A percentile compares a stretch with the other conserved stretches of the same genome.
Conservation (phyloP, 2,888 invertebrate species). For the Embidobia sp. region DNA sequence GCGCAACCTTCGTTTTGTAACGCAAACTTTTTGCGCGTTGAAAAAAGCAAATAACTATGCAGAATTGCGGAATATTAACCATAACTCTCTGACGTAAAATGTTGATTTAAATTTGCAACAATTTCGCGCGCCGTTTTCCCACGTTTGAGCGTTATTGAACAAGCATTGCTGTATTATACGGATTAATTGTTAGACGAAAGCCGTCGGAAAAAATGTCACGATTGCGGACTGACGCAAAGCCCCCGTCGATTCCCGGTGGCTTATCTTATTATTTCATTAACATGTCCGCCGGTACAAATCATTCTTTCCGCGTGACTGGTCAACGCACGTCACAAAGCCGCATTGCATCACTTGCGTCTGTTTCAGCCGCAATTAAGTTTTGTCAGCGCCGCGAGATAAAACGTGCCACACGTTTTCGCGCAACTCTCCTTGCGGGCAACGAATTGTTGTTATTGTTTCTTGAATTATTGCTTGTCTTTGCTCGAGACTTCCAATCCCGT, state of each 20-base stretch:
- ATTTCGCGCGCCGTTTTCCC: constrained; percentile 2
- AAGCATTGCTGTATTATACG: constrained; percentile 1
- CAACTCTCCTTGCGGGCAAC: background rate
- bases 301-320: constrained; percentile 56
- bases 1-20: too few species aligned
- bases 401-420: constrained; percentile 8
- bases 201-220: constrained; percentile 28
- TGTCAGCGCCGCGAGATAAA: constrained; percentile 28
- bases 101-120: background rate
- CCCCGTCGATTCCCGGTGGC: constrained; percentile 3
- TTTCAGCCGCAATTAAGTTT: constrained; percentile 11
- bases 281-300: constrained; percentile 42
- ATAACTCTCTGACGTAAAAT: background rate
- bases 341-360: constrained; percentile 50
- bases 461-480: background rate
- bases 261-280: constrained; percentile 48
- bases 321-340: constrained; percentile 54
- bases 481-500: too few species aligned
- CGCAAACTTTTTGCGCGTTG: too few species aligned
- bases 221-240: constrained; percentile 24
- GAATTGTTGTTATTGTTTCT: background rate
- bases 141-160: constrained; percentile 3
- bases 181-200: background rate
- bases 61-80: background rate
- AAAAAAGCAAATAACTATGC: too few species aligned